phyloP scores from a whole-genome alignment of 2,797 vertebrate genomes.

The Trichosurus vulpecula region DNA sequence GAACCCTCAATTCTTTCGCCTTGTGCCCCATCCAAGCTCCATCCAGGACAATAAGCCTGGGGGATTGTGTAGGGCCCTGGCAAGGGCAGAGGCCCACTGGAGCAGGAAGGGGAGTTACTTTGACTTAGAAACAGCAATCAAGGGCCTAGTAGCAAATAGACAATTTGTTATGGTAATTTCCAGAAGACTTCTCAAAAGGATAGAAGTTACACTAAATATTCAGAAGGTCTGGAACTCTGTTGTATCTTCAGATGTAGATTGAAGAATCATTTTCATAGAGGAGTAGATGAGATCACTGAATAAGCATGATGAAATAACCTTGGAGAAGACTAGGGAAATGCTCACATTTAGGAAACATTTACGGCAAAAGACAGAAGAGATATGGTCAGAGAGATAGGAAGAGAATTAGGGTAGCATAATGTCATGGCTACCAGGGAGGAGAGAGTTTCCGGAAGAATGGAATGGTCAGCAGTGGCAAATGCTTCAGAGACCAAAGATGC shows the following conservation, averaged over 20 bases:
- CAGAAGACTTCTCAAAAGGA: neutral
- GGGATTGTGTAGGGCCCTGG: neutral
- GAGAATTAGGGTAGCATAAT: neutral
- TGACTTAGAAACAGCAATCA: neutral
- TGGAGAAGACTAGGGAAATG: neutral
- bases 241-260: constrained; percentile 20
- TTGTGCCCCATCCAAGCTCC: neutral
- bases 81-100: neutral
- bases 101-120: neutral
- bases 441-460: constrained; percentile 19
- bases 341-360: constrained; percentile 16
- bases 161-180: neutral
- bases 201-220: neutral
- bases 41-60: neutral
- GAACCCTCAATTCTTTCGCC: neutral
- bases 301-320: neutral
- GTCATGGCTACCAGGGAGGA: neutral
- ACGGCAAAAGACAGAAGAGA: neutral
- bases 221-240: neutral
- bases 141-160: neutral
- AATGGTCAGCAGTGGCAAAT: neutral
- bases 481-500: neutral
- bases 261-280: neutral
- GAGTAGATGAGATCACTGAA: neutral
- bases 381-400: neutral